These are phyloP conservation scores for Drosophila atroscutellata DNA, from an alignment of 2,888 invertebrate species.

Conservation along the genomic window DNA sequence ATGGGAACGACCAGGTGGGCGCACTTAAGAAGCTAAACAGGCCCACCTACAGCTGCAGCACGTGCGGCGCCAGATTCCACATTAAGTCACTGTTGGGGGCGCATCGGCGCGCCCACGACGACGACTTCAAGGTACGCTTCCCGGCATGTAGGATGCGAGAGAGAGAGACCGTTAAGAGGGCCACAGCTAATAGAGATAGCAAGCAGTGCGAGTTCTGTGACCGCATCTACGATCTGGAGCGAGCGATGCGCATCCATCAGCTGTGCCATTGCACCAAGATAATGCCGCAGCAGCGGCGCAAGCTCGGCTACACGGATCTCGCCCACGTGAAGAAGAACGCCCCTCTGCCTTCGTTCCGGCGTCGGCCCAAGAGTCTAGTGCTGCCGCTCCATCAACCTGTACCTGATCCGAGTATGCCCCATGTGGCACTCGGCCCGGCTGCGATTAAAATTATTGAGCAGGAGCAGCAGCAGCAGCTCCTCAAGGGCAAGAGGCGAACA, in stretches of 20 bases:
- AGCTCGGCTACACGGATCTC: conserved; percentile 63
- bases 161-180: conserved; percentile 5
- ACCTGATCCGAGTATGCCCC: conserved; percentile 47
- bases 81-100: conserved; percentile 68
- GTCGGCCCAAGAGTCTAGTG: conserved; percentile 3
- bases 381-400: conserved; percentile 13
- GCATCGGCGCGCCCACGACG: conserved; percentile 61
- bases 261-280: conserved; percentile 68
- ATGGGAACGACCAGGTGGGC: conserved; percentile 11
- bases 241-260: conserved; percentile 69
- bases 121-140: conserved; percentile 61
- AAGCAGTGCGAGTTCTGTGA: conserved; percentile 64
- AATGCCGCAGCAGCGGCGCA: conserved; percentile 67
- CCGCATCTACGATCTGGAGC: conserved; percentile 65
- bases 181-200: neutral
- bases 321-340: conserved; percentile 69
- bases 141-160: conserved; percentile 8
- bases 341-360: conserved; percentile 62
- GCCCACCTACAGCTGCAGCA: conserved; percentile 55
- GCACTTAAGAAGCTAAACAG: conserved; percentile 12
- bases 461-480: conserved; percentile 30
- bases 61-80: conserved; percentile 60
- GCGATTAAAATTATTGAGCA: conserved; percentile 56
- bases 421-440: conserved; percentile 44
- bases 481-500: conserved; percentile 35